Percentiles rank a stretch among this genome's conserved stretches.
phyloP scores from a whole-genome alignment of 2,113 vertebrate species.

The Nibea coibor region DNA sequence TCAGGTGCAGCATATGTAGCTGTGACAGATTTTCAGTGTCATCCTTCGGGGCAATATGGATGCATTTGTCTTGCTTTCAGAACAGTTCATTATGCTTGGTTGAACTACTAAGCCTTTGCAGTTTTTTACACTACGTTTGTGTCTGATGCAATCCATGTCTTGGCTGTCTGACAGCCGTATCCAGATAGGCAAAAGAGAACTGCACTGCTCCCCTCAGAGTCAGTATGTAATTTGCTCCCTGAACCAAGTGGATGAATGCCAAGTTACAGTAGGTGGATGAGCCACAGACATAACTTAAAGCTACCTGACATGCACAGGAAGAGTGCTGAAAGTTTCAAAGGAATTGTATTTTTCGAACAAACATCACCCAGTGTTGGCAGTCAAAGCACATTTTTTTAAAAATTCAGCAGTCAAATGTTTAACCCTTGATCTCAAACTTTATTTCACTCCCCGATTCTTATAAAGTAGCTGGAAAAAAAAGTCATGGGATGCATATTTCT shows the following conservation, averaged over 20 bases:
- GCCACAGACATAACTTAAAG: conserved; percentile 13
- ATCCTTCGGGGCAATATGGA: conserved; percentile 21
- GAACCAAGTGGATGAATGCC: conserved; percentile 44
- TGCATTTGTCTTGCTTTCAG: conserved; percentile 52
- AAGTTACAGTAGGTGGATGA: conserved; percentile 25
- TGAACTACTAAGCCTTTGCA: conserved; percentile 35
- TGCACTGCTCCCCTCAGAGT: conserved; percentile 25
- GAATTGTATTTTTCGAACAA: background rate
- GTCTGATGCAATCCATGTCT: conserved; percentile 42
- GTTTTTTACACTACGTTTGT: conserved; percentile 13
- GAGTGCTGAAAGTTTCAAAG: conserved; percentile 17
- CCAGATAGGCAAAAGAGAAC: conserved; percentile 46
- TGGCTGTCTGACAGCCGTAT: conserved; percentile 47
- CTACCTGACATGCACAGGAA: conserved; percentile 25
- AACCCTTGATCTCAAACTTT: conserved; percentile 16
- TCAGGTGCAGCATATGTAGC: conserved; percentile 8
- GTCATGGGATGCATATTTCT: conserved; percentile 36
- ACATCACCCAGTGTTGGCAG: background rate
- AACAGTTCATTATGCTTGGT: conserved; percentile 36
- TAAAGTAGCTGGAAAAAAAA: conserved; percentile 28
- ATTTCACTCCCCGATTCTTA: conserved; percentile 13
- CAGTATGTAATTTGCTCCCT: conserved; percentile 50
- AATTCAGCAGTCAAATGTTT: conserved; percentile 20
- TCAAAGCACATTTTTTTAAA: conserved; percentile 5
- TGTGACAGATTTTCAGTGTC: conserved; percentile 33